Conservation (phyloP, 1,140 invertebrate species). For the Tetranychus urticae region DNA sequence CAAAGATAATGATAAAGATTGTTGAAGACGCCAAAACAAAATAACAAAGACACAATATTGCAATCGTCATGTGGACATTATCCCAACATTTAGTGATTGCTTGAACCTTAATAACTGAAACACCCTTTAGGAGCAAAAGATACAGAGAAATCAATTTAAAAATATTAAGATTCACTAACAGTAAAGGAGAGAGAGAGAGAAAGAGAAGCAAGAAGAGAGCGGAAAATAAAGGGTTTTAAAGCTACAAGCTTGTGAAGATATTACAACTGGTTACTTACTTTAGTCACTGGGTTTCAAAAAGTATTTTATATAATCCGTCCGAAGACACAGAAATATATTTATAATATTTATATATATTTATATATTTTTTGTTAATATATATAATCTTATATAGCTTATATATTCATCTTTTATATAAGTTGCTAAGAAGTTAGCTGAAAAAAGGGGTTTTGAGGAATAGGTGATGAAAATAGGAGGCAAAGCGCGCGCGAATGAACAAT, state of each 20-base stretch:
- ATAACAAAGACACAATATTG: no score
- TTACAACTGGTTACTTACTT: neutral
- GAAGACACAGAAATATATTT: neutral
- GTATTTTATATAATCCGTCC: neutral
- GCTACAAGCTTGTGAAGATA: neutral
- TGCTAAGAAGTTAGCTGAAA: neutral
- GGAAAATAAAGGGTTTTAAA: neutral
- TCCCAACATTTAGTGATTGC: no score
- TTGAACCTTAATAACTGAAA: no score
- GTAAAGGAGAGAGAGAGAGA: neutral
- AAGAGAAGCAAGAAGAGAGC: neutral
- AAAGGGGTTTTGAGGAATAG: neutral
- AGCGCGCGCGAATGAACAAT: neutral
- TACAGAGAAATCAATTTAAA: no score
- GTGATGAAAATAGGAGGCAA: neutral
- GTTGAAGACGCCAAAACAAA: no score
- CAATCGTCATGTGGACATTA: no score
- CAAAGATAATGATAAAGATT: no score
- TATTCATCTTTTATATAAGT: neutral
- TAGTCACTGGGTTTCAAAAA: neutral
- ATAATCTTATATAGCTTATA: neutral
- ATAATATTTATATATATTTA: neutral
- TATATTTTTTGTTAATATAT: neutral
- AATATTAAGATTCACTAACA: no score
- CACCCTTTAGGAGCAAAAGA: no score